phyloP scores from a whole-genome alignment of 2,888 invertebrate species.

The Endotricha flammealis region DNA sequence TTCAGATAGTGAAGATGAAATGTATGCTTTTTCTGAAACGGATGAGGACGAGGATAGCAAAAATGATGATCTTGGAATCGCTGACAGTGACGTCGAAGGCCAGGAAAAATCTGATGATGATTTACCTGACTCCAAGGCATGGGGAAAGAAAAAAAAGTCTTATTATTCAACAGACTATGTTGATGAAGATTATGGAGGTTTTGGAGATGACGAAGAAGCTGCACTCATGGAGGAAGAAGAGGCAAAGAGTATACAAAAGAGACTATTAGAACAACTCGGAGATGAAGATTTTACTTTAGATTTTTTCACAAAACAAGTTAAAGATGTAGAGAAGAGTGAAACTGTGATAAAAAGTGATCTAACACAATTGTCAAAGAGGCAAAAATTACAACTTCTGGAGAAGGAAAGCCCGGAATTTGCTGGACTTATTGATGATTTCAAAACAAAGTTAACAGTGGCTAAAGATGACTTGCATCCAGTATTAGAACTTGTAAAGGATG shows the following conservation, averaged over 20 bases:
- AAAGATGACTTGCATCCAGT: slow-evolving; percentile 83
- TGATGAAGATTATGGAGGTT: slow-evolving; percentile 89
- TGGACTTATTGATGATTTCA: slow-evolving; percentile 87
- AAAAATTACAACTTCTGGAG: slow-evolving; percentile 86
- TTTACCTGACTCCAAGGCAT: slow-evolving; percentile 89
- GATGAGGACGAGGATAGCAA: slow-evolving; percentile 65
- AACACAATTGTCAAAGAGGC: slow-evolving; percentile 84
- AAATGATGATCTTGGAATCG: slow-evolving; percentile 67
- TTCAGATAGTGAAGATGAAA: slow-evolving; percentile 80
- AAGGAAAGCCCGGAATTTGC: slow-evolving; percentile 93
- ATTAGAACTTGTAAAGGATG: slow-evolving; percentile 79
- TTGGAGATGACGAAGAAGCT: slow-evolving; percentile 82
- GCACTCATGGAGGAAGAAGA: slow-evolving; percentile 89
- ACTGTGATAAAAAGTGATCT: slow-evolving; percentile 86
- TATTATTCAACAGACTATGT: slow-evolving; percentile 94
- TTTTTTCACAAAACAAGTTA: slow-evolving; percentile 60
- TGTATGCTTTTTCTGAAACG: slow-evolving; percentile 79
- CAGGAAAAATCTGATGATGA: slow-evolving; percentile 82
- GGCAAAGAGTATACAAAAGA: slow-evolving; percentile 87
- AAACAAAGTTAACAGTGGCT: slow-evolving; percentile 82
- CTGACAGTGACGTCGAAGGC: slow-evolving; percentile 88
- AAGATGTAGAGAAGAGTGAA: slow-evolving; percentile 61
- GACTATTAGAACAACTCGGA: slow-evolving; percentile 86
- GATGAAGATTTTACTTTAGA: slow-evolving; percentile 87
- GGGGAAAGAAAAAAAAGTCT: slow-evolving; percentile 89